These are phyloP conservation scores for Penaeus monodon DNA, from an alignment of 2,888 invertebrate genomes.

Conservation along the genomic window DNA sequence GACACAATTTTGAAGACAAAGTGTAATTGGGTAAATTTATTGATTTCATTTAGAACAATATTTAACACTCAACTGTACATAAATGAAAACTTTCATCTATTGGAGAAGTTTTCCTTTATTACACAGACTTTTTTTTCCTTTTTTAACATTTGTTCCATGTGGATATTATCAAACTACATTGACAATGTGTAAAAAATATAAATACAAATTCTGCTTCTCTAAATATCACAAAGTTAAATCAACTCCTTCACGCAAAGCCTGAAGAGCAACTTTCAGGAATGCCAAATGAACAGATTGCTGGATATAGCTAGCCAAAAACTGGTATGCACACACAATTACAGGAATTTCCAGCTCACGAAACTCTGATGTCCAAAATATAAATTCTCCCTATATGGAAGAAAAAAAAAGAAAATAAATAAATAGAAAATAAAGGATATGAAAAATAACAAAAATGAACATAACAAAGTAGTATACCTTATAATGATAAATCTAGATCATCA, in stretches of 20 bases:
- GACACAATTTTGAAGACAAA: background rate
- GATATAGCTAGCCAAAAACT: conserved; percentile 30
- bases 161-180: conserved; percentile 47
- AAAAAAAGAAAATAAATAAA: no score
- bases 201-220: conserved; percentile 55
- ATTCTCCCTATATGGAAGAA: no score
- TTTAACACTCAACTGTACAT: conserved; percentile 46
- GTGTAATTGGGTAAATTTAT: conserved; percentile 36
- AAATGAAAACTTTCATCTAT: conserved; percentile 23
- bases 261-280: conserved; percentile 47
- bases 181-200: conserved; percentile 54
- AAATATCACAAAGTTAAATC: conserved; percentile 54
- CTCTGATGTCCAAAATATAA: background rate
- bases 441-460: no score
- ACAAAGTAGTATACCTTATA: no score
- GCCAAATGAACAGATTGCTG: conserved; percentile 39
- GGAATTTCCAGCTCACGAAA: conserved; percentile 18
- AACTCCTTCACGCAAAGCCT: conserved; percentile 47
- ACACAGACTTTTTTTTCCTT: conserved; percentile 28
- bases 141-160: conserved; percentile 39
- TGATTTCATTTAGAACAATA: conserved; percentile 30
- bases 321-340: conserved; percentile 22
- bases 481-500: no score
- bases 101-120: conserved; percentile 28
- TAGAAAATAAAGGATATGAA: no score